Evolutionary conservation across 2,797 vertebrate species (phyloP), one percentile per base, ranked within the genome.

Genomic region (Liasis olivaceus): DNA sequence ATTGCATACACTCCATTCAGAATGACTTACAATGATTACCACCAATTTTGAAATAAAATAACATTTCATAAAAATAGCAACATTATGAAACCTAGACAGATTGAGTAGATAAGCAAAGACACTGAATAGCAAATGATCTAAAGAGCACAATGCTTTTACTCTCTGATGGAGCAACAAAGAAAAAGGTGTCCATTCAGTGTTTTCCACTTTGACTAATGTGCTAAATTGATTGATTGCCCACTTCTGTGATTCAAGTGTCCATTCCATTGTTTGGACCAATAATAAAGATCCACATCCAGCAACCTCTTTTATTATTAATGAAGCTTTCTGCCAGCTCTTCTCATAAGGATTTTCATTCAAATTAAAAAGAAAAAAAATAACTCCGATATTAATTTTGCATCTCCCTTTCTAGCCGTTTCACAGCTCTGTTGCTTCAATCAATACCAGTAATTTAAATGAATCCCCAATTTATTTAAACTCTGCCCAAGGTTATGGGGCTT

Each of bases 381-480:
- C 36, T 36, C 13, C 91, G 90, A 95, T 85, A 96, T 94, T 96
- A 95, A 94, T 96, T 93, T 94, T 94, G 15, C 93, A 13, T 91
- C 89, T 93, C 28, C 17, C 15, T 91, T 91, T 94, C 42, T 81
- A 94, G 85, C 54, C 94, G 84, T 24, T 72, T 93, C 94, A 89
- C 4, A 92, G 13, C 42, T 86, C 90, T 94, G 87, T 93, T 94
- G 86, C 92, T 94, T 96, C 93, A 94, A 64, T 95, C 89, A 64
- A 26, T 95, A 94, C 56, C 95, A 90, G 93, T 96, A 84, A 94
- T 95, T 96, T 95, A 91, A 87, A 94, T 94, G 66, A 94, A 95
- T 91, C 54, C 4, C 69, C 36, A 85, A n/a, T 90, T 92, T 92
- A 77, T 90, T 72, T 85, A 85, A 93, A 88, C 88, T 88, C 14